Evolutionary conservation across 2,797 vertebrate genomes (phyloP).

Genomic region (Sebastes ruberrimus): DNA sequence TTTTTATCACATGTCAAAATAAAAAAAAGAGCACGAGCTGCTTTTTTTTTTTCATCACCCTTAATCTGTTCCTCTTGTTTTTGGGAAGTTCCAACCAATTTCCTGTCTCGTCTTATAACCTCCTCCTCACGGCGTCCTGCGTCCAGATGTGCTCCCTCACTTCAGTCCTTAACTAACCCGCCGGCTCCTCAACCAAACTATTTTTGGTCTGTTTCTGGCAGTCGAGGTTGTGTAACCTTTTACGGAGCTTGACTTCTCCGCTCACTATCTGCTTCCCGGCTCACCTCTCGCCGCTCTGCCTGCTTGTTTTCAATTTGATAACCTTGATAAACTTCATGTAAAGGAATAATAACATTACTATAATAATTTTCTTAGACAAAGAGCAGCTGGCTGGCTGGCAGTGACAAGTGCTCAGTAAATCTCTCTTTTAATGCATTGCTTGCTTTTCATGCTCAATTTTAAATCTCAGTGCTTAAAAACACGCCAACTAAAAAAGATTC

Average conservation of each 20-base stretch:
- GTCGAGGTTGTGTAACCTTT: constrained; percentile 46
- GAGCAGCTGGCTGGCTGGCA: constrained; percentile 15
- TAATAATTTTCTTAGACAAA: not conserved
- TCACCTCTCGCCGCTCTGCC: not conserved
- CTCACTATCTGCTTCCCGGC: not conserved
- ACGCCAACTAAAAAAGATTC: not conserved
- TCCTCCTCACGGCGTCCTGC: constrained; percentile 12
- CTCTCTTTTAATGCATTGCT: not conserved
- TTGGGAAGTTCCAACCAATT: constrained; percentile 11
- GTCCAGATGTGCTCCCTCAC: constrained; percentile 39
- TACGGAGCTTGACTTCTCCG: not conserved
- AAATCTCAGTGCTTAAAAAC: constrained; percentile 14
- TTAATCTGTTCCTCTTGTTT: not conserved
- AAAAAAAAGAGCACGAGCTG: not conserved
- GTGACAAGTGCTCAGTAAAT: constrained; percentile 37
- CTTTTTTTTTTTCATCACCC: constrained; percentile 1
- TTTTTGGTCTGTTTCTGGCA: not conserved
- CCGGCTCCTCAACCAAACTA: not conserved
- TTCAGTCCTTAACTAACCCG: constrained; percentile 5
- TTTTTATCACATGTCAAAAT: not conserved
- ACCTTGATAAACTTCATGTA: not conserved
- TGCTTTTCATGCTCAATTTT: constrained; percentile 26
- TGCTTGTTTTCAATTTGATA: not conserved
- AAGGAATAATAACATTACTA: not conserved
- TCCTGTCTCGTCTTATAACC: not conserved